phyloP scores from a whole-genome alignment of 2,113 vertebrate genomes.

The Tragelaphus scriptus region DNA sequence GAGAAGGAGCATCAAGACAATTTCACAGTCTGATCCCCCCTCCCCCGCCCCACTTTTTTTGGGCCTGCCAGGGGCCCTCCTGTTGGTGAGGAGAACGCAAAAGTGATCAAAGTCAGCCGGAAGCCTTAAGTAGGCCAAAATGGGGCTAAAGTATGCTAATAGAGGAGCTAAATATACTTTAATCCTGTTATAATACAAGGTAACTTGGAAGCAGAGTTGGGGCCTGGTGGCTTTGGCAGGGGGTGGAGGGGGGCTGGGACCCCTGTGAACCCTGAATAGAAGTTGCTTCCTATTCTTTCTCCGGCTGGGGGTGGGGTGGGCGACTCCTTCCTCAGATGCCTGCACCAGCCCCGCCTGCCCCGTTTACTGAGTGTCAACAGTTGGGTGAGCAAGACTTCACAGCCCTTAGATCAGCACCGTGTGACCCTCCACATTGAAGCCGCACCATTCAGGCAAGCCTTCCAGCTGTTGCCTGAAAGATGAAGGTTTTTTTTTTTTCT shows the following conservation, averaged over 20 bases:
- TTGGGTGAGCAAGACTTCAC: conserved; percentile 84
- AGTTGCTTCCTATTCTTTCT: conserved; percentile 83
- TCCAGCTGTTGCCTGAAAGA: conserved; percentile 88
- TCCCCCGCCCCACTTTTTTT: background rate
- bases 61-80: conserved; percentile 80
- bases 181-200: conserved; percentile 92
- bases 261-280: conserved; percentile 85
- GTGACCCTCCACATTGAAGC: conserved; percentile 87
- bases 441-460: conserved; percentile 87
- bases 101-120: conserved; percentile 89
- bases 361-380: conserved; percentile 88
- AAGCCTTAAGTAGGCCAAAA: conserved; percentile 88
- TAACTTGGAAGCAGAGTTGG: conserved; percentile 83
- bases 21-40: conserved; percentile 84
- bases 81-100: conserved; percentile 86
- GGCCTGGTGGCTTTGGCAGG: conserved; percentile 79
- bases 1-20: conserved; percentile 82
- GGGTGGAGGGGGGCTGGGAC: conserved; percentile 75
- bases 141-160: conserved; percentile 90
- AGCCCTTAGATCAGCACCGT: conserved; percentile 88
- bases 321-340: conserved; percentile 81
- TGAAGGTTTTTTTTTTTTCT: conserved; percentile 67
- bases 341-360: conserved; percentile 81
- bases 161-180: conserved; percentile 89
- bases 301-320: conserved; percentile 66